These are phyloP conservation scores for Drosophila differens DNA, from an alignment of 2,888 invertebrate species.

Conservation along the genomic window DNA sequence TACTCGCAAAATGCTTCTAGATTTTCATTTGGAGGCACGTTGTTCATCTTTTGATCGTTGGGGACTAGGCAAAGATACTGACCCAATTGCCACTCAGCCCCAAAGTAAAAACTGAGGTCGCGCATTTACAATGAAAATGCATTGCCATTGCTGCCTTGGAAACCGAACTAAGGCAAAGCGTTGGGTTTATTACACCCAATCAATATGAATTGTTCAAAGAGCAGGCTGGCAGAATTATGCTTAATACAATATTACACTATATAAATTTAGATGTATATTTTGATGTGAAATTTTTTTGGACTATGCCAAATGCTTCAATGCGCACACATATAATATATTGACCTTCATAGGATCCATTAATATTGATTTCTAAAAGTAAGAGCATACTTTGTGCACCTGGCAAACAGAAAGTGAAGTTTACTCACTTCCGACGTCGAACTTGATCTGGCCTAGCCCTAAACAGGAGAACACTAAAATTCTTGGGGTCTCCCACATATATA, in stretches of 20 bases:
- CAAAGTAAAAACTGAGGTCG: slow-evolving; percentile 20
- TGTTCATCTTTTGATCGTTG: background rate
- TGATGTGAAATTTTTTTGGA: background rate
- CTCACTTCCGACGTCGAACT: background rate
- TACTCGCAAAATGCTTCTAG: background rate
- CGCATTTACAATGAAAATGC: slow-evolving; percentile 31
- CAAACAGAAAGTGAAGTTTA: background rate
- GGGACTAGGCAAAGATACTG: slow-evolving; percentile 29
- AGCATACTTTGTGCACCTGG: background rate
- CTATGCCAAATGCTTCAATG: background rate
- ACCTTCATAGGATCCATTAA: background rate
- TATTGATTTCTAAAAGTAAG: background rate
- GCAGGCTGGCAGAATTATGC: slow-evolving; percentile 18
- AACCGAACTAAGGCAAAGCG: slow-evolving; percentile 4
- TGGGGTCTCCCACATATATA: background rate
- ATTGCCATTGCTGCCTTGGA: slow-evolving; percentile 47
- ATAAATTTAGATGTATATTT: background rate
- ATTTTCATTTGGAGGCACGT: slow-evolving; percentile 51
- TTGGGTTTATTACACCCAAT: slow-evolving; percentile 45
- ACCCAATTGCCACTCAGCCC: slow-evolving; percentile 64
- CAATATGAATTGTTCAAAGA: slow-evolving; percentile 24
- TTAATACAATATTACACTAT: background rate
- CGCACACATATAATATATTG: background rate
- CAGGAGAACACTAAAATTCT: background rate
- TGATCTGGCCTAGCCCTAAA: background rate